phyloP scores from a whole-genome alignment of 92 coral and sea anemone species.

The Chrysogorgia sp. region DNA sequence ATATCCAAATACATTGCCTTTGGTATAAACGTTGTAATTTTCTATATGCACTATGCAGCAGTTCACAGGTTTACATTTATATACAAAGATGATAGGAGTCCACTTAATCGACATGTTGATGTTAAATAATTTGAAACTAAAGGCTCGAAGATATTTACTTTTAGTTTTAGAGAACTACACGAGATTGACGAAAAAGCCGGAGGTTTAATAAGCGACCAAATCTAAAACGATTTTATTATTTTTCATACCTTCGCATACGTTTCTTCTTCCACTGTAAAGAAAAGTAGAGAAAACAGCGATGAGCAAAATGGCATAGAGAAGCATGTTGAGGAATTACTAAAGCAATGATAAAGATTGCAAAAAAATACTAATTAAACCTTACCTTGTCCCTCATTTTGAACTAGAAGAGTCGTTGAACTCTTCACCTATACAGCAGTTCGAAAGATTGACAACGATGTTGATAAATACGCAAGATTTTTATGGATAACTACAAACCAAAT shows the following conservation, averaged over 20 bases:
- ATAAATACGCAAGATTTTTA: slow-evolving; percentile 18
- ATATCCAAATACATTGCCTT: too few species aligned
- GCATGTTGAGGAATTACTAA: not conserved
- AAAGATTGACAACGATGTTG: slow-evolving; percentile 7
- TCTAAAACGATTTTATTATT: not conserved
- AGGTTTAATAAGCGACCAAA: not conserved
- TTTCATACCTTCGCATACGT: slow-evolving; percentile 87
- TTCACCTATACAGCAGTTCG: slow-evolving; percentile 2
- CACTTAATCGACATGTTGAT: too few species aligned
- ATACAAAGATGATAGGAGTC: too few species aligned
- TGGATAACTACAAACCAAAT: not conserved
- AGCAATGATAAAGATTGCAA: not conserved
- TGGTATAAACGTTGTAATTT: too few species aligned
- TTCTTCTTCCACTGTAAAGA: slow-evolving; percentile 81
- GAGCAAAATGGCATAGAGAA: not conserved
- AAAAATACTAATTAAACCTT: not conserved
- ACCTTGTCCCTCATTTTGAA: slow-evolving; percentile 45
- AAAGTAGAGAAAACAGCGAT: slow-evolving; percentile 16
- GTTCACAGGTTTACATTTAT: too few species aligned
- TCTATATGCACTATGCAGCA: too few species aligned
- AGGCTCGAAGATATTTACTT: too few species aligned
- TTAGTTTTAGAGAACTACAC: too few species aligned
- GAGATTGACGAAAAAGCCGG: not conserved
- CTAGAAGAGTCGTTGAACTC: slow-evolving; percentile 39
- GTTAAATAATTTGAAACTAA: too few species aligned